Conservation (phyloP, 2,113 vertebrate genomes). For the Prunella fulvescens region DNA sequence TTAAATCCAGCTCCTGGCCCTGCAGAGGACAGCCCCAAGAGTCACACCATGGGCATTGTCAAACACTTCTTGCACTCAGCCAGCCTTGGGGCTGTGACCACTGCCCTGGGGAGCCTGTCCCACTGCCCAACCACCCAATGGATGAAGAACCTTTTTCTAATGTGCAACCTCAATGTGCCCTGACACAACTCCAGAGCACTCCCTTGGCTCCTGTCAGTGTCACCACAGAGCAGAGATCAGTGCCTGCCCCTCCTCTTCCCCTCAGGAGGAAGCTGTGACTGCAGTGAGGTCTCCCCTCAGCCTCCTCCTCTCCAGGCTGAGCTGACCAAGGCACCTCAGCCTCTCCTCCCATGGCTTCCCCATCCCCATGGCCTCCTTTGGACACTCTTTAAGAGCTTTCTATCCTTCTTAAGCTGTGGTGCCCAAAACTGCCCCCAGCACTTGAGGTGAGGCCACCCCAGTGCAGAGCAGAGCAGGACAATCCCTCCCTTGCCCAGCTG, state of each 20-base stretch:
- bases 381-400: neutral
- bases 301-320: neutral
- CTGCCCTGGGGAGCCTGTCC: neutral
- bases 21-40: neutral
- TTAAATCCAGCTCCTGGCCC: neutral
- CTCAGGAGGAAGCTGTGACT: rapidly evolving
- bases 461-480: rapidly evolving
- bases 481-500: rapidly evolving
- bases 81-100: neutral
- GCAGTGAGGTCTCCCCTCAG: neutral
- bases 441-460: rapidly evolving
- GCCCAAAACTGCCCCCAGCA: rapidly evolving
- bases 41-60: rapidly evolving
- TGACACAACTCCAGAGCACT: neutral
- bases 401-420: rapidly evolving
- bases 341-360: rapidly evolving
- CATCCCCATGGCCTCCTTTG: neutral
- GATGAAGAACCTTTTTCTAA: neutral
- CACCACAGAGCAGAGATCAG: neutral
- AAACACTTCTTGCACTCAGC: rapidly evolving
- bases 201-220: neutral
- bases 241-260: neutral
- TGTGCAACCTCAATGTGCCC: rapidly evolving
- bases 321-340: neutral
- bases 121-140: neutral